phyloP scores from a whole-genome alignment of 2,888 invertebrate genomes.

The Brenthis daphne region DNA sequence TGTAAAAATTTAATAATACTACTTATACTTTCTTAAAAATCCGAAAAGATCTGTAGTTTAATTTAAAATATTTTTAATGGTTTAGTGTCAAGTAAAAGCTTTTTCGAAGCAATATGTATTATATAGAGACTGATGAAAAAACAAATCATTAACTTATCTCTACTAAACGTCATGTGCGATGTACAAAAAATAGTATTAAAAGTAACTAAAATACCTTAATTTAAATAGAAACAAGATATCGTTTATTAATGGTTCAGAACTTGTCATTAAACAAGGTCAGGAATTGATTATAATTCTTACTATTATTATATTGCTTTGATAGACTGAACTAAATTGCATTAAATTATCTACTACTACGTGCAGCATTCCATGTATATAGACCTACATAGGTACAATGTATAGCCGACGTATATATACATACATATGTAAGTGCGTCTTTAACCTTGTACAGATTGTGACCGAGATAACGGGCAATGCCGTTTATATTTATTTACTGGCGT shows the following conservation, averaged over 20 bases:
- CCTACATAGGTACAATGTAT: too few relatives aligned
- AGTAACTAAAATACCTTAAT: too few relatives aligned
- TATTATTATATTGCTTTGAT: too few relatives aligned
- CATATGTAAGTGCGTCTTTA: conserved; percentile 21
- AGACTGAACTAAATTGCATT: conserved; percentile 6
- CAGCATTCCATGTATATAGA: conserved; percentile 10
- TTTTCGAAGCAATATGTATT: not conserved
- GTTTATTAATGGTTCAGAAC: too few relatives aligned
- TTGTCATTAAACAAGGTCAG: too few relatives aligned
- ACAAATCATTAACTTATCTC: conserved; percentile 7
- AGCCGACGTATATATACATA: not conserved
- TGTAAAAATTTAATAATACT: too few relatives aligned
- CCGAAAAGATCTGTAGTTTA: too few relatives aligned
- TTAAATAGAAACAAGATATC: too few relatives aligned
- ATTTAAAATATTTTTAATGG: too few relatives aligned
- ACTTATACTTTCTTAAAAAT: too few relatives aligned
- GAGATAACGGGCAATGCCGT: conserved; percentile 21
- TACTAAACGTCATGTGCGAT: not conserved
- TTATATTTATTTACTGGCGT: not conserved
- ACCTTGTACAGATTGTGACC: conserved; percentile 31
- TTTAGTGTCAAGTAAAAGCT: too few relatives aligned
- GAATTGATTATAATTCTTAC: too few relatives aligned
- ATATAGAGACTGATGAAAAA: not conserved
- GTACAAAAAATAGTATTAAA: not conserved
- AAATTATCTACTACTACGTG: conserved; percentile 4